These are phyloP conservation scores for Tetropium fuscum DNA, from an alignment of 2,888 invertebrate species.

Conservation along the genomic window DNA sequence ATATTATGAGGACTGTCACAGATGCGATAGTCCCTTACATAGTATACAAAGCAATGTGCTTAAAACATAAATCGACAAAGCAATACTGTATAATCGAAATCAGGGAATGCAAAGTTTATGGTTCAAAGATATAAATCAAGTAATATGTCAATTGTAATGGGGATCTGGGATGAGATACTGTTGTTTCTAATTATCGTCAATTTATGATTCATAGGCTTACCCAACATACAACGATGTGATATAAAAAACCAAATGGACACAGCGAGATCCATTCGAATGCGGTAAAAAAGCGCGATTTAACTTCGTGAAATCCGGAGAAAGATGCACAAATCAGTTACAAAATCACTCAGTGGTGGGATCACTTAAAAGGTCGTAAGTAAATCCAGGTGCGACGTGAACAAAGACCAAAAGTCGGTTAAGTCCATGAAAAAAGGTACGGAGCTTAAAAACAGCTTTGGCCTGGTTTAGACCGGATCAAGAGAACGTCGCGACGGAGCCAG, in stretches of 20 bases:
- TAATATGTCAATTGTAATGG: no score
- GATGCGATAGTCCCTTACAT: no score
- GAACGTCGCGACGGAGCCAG: constrained; percentile 67
- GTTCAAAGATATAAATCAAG: no score
- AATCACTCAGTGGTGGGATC: constrained; percentile 50
- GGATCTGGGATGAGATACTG: background rate
- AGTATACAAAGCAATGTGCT: no score
- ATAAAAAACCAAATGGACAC: background rate
- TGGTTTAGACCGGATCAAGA: constrained; percentile 66
- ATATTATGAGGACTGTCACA: no score
- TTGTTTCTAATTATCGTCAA: background rate
- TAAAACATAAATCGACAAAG: no score
- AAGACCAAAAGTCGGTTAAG: constrained; percentile 66
- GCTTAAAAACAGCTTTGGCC: constrained; percentile 66
- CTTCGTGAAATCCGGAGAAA: constrained; percentile 33
- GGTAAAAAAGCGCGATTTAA: constrained; percentile 29
- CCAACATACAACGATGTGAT: background rate
- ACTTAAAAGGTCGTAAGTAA: constrained; percentile 62
- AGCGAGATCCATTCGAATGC: background rate
- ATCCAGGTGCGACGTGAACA: constrained; percentile 65
- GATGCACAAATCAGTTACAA: constrained; percentile 62
- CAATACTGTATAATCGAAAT: no score
- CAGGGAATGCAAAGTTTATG: no score
- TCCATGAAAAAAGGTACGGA: constrained; percentile 65
- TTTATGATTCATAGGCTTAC: background rate